phyloP scores from a whole-genome alignment of 2,113 vertebrate species.

The Daubentonia madagascariensis region DNA sequence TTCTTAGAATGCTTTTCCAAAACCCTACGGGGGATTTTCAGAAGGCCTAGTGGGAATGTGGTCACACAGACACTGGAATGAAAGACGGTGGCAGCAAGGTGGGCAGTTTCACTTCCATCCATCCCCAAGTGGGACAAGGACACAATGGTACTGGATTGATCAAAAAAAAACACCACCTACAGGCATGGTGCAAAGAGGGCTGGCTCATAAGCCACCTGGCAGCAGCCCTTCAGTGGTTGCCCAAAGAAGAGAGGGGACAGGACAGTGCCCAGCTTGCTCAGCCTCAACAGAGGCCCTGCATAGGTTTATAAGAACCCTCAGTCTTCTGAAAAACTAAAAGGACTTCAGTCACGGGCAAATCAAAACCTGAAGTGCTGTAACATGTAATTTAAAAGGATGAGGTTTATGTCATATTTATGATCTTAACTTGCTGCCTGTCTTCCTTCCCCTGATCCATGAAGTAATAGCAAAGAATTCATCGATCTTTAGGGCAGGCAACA shows the following conservation, averaged over 20 bases:
- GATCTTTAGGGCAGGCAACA: not conserved
- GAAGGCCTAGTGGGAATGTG: not conserved
- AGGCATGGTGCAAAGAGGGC: not conserved
- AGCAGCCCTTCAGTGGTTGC: not conserved
- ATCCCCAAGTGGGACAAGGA: not conserved
- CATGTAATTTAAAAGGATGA: not conserved
- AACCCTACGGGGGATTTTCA: not conserved
- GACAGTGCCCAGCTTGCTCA: not conserved
- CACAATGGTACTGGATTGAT: not conserved
- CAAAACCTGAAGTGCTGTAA: not conserved
- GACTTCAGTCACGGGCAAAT: not conserved
- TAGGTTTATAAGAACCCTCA: not conserved
- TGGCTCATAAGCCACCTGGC: not conserved
- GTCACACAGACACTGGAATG: not conserved
- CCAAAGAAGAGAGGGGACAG: not conserved
- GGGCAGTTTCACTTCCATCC: not conserved
- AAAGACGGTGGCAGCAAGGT: not conserved
- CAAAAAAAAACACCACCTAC: not conserved
- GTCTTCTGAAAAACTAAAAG: conserved; percentile 14
- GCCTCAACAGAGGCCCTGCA: not conserved
- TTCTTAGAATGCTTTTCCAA: not conserved
- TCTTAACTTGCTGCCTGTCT: not conserved
- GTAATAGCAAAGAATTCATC: not conserved
- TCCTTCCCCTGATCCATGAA: not conserved
- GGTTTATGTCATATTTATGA: not conserved